A percentile compares a stretch with the other conserved stretches of the same genome.
Conservation (phyloP, 1,140 invertebrate genomes). For the Magallana gigas region DNA sequence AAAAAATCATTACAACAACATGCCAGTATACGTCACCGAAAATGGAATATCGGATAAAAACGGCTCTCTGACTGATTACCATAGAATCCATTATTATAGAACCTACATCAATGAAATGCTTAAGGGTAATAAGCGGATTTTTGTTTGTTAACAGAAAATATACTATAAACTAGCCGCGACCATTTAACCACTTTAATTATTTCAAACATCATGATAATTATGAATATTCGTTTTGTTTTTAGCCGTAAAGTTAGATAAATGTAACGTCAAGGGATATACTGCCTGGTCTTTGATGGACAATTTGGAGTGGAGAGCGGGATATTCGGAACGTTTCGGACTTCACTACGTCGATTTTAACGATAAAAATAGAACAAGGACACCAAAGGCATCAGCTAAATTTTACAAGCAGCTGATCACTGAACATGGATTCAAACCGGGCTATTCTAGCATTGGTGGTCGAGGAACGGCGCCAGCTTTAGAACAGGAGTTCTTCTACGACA, state of each 20-base stretch:
- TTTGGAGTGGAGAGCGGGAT: constrained; percentile 86
- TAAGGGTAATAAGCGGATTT: constrained; percentile 72
- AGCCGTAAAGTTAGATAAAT: constrained; percentile 82
- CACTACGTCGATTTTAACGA: constrained; percentile 87
- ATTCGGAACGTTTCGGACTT: constrained; percentile 85
- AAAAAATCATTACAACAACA: constrained; percentile 82
- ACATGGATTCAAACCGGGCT: constrained; percentile 65
- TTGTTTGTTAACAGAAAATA: too few species aligned
- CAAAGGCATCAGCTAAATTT: constrained; percentile 84
- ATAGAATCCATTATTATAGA: constrained; percentile 81
- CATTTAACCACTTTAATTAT: too few species aligned
- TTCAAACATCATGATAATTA: too few species aligned
- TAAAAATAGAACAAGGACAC: constrained; percentile 83
- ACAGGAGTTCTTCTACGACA: constrained; percentile 67
- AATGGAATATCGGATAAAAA: constrained; percentile 83
- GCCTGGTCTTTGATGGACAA: constrained; percentile 89
- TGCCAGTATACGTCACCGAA: constrained; percentile 85
- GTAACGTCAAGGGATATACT: constrained; percentile 85
- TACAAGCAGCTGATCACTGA: constrained; percentile 67
- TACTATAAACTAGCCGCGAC: too few species aligned
- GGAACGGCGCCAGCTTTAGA: not conserved
- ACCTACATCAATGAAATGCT: constrained; percentile 85
- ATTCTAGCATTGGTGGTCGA: constrained; percentile 42
- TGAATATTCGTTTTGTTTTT: constrained; percentile 34
- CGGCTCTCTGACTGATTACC: constrained; percentile 81